phyloP scores from a whole-genome alignment of 2,888 invertebrate genomes.

The Drosophila koepferae region DNA sequence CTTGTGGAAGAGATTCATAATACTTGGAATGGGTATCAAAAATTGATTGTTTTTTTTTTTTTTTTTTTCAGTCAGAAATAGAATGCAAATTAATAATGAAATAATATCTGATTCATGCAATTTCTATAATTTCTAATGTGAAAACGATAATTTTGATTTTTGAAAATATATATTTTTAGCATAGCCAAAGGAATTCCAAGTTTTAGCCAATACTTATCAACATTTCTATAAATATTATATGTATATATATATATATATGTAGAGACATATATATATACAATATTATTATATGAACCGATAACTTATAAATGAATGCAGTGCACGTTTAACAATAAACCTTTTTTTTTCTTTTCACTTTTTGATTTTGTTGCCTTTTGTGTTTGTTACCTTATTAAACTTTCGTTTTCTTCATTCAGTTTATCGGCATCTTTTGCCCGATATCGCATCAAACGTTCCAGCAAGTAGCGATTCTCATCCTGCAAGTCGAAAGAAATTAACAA shows the following conservation, averaged over 20 bases:
- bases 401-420: constrained; percentile 98
- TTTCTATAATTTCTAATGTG: neutral
- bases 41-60: neutral
- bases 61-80: no score
- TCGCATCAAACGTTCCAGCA: constrained; percentile 94
- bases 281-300: constrained; percentile 9
- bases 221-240: constrained; percentile 12
- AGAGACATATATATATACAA: neutral
- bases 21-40: neutral
- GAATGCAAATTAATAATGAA: neutral
- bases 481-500: constrained; percentile 79
- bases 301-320: constrained; percentile 21
- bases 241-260: neutral
- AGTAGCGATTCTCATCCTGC: constrained; percentile 94
- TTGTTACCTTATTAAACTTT: constrained; percentile 93
- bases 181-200: neutral
- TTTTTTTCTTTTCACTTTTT: neutral
- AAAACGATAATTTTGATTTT: neutral
- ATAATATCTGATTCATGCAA: constrained; percentile 1
- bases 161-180: constrained; percentile 1
- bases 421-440: constrained; percentile 98
- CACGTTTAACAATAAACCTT: neutral
- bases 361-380: neutral
- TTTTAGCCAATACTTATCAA: constrained; percentile 23
- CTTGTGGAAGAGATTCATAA: neutral